Conservation (phyloP, 2,113 vertebrate genomes). For the Tyto alba region DNA sequence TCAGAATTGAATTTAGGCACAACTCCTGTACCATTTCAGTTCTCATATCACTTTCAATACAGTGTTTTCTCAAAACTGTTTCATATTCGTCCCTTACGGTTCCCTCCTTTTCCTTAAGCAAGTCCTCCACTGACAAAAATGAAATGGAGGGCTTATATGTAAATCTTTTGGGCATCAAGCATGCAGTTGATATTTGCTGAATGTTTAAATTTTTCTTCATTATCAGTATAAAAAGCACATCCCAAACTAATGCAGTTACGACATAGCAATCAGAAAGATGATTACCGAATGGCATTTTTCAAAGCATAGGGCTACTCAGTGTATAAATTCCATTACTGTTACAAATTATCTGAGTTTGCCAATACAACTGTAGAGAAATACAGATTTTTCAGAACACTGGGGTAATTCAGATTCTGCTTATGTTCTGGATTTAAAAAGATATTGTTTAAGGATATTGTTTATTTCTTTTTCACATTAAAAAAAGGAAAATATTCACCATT, state of each 20-base stretch:
- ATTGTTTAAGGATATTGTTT: constrained; percentile 50
- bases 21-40: background rate
- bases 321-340: constrained; percentile 36
- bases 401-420: constrained; percentile 57
- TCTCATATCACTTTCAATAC: background rate
- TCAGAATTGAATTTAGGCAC: background rate
- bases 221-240: background rate
- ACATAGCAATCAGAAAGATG: background rate
- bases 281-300: background rate
- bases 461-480: constrained; percentile 65
- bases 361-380: background rate
- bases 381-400: constrained; percentile 22
- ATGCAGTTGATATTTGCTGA: background rate
- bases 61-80: background rate
- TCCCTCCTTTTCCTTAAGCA: background rate
- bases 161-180: background rate
- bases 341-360: constrained; percentile 21
- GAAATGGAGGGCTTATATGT: background rate
- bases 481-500: constrained; percentile 55
- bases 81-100: background rate
- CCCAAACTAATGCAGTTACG: background rate
- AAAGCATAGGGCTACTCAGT: background rate
- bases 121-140: background rate
- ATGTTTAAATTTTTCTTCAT: background rate
- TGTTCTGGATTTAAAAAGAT: constrained; percentile 56